phyloP scores from a whole-genome alignment of 1,140 invertebrate genomes.

The Cephus cinctus region DNA sequence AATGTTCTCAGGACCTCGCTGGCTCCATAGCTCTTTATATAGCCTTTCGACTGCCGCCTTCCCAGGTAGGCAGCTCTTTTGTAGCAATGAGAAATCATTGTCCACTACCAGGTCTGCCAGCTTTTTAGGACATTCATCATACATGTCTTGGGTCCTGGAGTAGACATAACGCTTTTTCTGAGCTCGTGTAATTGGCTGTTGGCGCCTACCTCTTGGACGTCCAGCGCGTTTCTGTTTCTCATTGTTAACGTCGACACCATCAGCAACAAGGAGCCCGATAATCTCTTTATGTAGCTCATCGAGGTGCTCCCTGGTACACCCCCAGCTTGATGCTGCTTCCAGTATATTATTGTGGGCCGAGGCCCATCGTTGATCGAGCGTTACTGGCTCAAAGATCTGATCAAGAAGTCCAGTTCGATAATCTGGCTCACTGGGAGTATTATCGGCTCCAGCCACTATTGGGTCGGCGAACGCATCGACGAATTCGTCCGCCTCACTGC shows the following conservation, averaged over 20 bases:
- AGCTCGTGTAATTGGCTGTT: neutral
- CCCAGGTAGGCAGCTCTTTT: neutral
- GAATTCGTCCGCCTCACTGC: neutral
- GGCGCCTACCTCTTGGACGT: neutral
- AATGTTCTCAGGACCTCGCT: neutral
- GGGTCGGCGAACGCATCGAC: neutral
- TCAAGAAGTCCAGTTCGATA: too few relatives aligned
- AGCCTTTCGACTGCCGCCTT: neutral
- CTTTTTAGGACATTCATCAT: conserved; percentile 11
- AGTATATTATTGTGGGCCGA: too few relatives aligned
- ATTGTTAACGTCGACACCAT: too few relatives aligned
- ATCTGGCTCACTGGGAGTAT: too few relatives aligned
- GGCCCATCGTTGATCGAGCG: too few relatives aligned
- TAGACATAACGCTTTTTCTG: conserved; percentile 2
- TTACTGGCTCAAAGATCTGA: too few relatives aligned
- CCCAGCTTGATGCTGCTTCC: too few relatives aligned
- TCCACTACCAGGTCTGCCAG: conserved; percentile 8
- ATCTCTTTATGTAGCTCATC: too few relatives aligned
- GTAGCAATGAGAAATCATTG: neutral
- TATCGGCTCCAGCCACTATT: neutral
- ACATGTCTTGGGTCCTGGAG: conserved; percentile 12
- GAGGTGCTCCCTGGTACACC: too few relatives aligned
- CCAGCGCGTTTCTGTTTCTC: neutral
- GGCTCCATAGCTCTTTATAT: conserved; percentile 12
- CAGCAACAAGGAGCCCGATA: too few relatives aligned